Base-by-base conservation (phyloP, 2,888 invertebrate genomes). In the Xiphydria camelus region DNA sequence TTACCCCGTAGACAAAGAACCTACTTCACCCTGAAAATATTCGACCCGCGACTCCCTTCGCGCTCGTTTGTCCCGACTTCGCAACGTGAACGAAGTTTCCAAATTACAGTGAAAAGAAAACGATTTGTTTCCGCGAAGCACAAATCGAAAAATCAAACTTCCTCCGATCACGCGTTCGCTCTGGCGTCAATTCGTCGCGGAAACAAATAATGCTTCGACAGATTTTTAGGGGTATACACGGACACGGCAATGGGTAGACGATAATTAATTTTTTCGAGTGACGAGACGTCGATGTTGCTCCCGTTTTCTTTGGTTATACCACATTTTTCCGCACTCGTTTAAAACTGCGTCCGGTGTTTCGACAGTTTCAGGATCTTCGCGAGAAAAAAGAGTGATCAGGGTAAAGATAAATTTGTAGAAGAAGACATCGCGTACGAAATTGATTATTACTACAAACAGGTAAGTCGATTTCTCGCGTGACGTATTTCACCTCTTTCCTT, bases 361-460 rank as follows among this genome's bases (percentile, higher is more conserved):
- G 17, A 17, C 5, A 10, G 18, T 33, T 33, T 33, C 17, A 45
- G 54, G 39, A 40, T 40, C 39, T 46, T 53, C 10, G 47, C 41
- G 17, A 48, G 47, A 39, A 51, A 49, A 14, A 52, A 45, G 17
- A 60, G 49, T 32, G 52, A 55, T 36, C 49, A 55, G 0, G 39
- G 15, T 9, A 53, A 46, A 7, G 46, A 57, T 25, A 55, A 57
- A 34, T 54, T 54, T 31, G 40, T 38, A 21, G 50, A 52, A 33
- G 53, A 49, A 36, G 43, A 53, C 14, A 39, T 62, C 6, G 62
- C 59, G 4, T 62, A 54, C 14, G 64, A 68, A 50, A 59, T 53
- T 6, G 66, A 66, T 36, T 64, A 61, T 54, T 66, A 57, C 49
- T 62, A 64, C 41, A 61, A 59, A 38, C 62, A 66, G 59, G 68